Percentiles rank a stretch among this genome's conserved stretches.
These are phyloP conservation scores for Laticauda colubrina DNA, from an alignment of 2,113 vertebrate species.

Conservation along the genomic window DNA sequence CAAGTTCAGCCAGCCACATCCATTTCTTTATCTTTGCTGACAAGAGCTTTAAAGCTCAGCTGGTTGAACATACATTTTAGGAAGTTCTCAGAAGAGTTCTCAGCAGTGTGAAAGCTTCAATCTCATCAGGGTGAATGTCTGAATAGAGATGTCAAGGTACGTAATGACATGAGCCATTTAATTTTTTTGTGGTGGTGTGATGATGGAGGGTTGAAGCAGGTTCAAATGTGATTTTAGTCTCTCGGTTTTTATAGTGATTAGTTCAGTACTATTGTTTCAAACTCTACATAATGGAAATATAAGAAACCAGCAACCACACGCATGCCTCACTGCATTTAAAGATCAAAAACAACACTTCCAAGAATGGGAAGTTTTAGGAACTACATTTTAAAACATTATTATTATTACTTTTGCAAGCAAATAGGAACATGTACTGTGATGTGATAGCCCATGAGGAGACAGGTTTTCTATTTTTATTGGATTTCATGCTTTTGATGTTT, in stretches of 20 bases:
- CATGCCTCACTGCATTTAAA: not conserved
- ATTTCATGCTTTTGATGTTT: not conserved
- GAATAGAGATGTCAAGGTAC: not conserved
- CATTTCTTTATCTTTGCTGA: not conserved
- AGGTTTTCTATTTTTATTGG: not conserved
- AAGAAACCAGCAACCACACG: not conserved
- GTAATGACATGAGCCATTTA: not conserved
- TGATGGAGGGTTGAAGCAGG: not conserved
- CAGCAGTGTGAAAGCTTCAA: fast-evolving
- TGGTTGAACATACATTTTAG: not conserved
- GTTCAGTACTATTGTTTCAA: not conserved
- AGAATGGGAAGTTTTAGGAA: not conserved
- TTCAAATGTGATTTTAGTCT: not conserved
- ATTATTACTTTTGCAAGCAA: not conserved
- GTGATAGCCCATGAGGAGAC: not conserved
- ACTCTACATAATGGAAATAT: not conserved
- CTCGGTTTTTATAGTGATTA: not conserved
- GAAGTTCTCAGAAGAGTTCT: not conserved
- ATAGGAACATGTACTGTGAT: not conserved
- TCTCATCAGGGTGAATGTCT: not conserved
- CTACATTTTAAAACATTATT: not conserved
- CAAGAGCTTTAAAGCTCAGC: not conserved
- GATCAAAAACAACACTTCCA: not conserved
- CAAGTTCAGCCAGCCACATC: not conserved
- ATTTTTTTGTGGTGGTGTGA: not conserved